Evolutionary conservation across 2,888 invertebrate genomes (phyloP).

Genomic region (Chymomyza amoena): DNA sequence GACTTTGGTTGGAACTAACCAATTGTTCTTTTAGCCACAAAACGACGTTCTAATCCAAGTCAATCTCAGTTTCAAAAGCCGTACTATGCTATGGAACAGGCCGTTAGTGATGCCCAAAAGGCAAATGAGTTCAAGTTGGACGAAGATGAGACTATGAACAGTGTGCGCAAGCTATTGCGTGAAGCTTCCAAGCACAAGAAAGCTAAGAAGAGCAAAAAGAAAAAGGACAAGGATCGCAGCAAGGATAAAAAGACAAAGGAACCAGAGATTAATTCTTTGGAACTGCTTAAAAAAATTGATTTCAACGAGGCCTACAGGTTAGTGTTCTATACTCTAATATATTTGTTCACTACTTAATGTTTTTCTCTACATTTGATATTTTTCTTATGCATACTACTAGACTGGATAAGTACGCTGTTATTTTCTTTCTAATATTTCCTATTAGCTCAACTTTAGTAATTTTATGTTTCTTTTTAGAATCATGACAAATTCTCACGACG

Average conservation of each 20-base stretch:
- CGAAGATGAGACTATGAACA: conserved; percentile 91
- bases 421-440: background rate
- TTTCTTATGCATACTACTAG: conserved; percentile 11
- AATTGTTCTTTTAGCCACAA: conserved; percentile 44
- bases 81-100: conserved; percentile 78
- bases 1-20: conserved; percentile 1
- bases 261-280: conserved; percentile 80
- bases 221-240: conserved; percentile 66
- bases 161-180: conserved; percentile 91
- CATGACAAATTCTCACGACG: conserved; percentile 78
- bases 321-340: conserved; percentile 10
- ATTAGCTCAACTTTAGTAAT: background rate
- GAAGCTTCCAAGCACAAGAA: conserved; percentile 87
- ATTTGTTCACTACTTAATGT: background rate
- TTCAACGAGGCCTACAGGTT: conserved; percentile 85
- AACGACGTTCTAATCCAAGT: background rate
- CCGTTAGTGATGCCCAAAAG: conserved; percentile 44
- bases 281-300: conserved; percentile 83
- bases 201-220: conserved; percentile 81
- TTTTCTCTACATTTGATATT: background rate
- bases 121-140: conserved; percentile 77
- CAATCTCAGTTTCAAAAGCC: conserved; percentile 84
- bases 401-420: conserved; percentile 30
- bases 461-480: conserved; percentile 43
- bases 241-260: conserved; percentile 67